A percentile compares a stretch with the other conserved stretches of the same genome.
Evolutionary conservation across 2,797 vertebrate genomes (phyloP).

Genomic region (Diglossa cyanea): DNA sequence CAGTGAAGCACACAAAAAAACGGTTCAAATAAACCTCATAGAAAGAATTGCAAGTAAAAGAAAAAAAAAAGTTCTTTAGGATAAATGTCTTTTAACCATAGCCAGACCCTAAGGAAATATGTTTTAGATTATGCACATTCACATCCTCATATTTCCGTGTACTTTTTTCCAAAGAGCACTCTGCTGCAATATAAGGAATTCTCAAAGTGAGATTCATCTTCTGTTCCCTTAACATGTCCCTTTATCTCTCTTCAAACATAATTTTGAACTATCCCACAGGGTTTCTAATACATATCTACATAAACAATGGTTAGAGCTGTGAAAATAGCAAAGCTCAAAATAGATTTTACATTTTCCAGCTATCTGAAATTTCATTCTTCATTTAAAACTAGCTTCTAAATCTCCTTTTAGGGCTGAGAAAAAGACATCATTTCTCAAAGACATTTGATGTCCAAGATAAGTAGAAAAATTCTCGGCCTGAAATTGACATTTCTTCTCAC

Average conservation of each 20-base stretch:
- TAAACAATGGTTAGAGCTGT: neutral
- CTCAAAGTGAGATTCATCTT: neutral
- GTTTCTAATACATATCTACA: neutral
- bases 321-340: neutral
- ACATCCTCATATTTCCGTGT: neutral
- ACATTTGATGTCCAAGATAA: neutral
- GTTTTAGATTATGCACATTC: neutral
- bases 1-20: neutral
- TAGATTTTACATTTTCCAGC: neutral
- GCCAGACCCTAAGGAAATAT: neutral
- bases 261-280: neutral
- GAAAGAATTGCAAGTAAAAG: neutral
- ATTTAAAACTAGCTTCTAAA: neutral
- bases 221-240: neutral
- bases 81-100: neutral
- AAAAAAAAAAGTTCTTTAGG: neutral
- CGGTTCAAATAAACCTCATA: neutral
- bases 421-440: neutral
- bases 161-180: neutral
- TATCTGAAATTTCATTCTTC: neutral
- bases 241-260: neutral
- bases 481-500: neutral
- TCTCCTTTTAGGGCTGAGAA: fast-evolving
- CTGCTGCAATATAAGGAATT: neutral
- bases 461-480: neutral